A percentile compares a stretch with the other conserved stretches of the same genome.
Evolutionary conservation across 2,797 vertebrate species (phyloP).

Genomic region (Alca torda): DNA sequence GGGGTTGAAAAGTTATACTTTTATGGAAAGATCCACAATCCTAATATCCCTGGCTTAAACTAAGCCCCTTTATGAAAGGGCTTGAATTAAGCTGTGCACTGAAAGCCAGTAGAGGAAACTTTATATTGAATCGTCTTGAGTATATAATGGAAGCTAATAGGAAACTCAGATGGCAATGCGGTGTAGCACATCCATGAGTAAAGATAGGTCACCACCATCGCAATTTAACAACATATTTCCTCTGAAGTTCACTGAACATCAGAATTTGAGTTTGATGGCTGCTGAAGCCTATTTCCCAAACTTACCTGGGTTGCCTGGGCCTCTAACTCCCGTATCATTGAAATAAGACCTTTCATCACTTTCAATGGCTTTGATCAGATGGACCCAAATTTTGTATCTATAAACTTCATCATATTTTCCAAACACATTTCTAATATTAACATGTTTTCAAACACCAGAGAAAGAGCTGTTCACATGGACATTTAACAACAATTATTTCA

Average conservation of each 20-base stretch:
- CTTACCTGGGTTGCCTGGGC: not conserved
- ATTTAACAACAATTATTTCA: not conserved
- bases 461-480: not conserved
- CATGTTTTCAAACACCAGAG: not conserved
- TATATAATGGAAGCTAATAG: not conserved
- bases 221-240: not conserved
- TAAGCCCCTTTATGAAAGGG: not conserved
- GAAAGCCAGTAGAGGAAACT: not conserved
- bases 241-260: not conserved
- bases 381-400: not conserved
- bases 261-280: not conserved
- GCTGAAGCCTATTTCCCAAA: not conserved
- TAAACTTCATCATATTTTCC: not conserved
- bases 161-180: not conserved
- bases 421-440: not conserved
- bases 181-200: not conserved
- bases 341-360: not conserved
- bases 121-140: not conserved
- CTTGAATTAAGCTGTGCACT: not conserved
- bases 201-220: not conserved
- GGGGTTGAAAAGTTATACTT: not conserved
- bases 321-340: not conserved
- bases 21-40: not conserved
- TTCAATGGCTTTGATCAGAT: not conserved
- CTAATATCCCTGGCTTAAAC: not conserved